Evolutionary conservation across 2,888 invertebrate genomes (phyloP), one percentile per base, ranked within the genome.

Genomic region (Caenorhabditis zanzibari): DNA sequence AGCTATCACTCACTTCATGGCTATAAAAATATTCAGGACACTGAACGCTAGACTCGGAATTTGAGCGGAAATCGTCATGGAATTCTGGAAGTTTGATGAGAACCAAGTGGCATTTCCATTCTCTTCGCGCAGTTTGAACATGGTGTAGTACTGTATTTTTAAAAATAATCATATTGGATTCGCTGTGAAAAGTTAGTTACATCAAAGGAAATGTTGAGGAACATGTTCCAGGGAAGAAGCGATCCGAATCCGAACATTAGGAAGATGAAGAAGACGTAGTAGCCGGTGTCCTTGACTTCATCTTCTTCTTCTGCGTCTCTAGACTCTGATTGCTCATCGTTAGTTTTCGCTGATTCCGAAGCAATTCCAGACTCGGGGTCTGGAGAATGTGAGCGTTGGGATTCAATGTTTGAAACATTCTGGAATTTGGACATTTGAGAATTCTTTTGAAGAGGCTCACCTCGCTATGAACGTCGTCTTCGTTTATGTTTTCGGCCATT

Each of bases 211-310:
- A 92, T 90, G 84, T 96, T 99, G 92, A 99, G 97, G 93, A 99
- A 98, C 97, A 98, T 98, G 93, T 99, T 99, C 98, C 98, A 99
- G 14, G 98, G 96, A 94, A 97, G 96, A 83, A 96, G 94, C 0
- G 96, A 95, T 47, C 98, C 98, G 86, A 99, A 94, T 9, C 98
- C 99, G 93, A 98, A 97, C 69, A 98, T 94, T 87, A 98, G 88
- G 92, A 98, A 95, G 80, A 96, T 96, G 72, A 96, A 93, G 93
- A 86, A 87, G 72, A 86, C 86, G 61, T 77, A 52, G 76, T 86
- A 38, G 6, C 41, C 41, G 12, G 26, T 24, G 32, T 80, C 80
- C 44, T 63, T 59, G 0, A 73, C 24, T 1, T 35, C 61, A 19
- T 54, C 63, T 54, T 26, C 35, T 12, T 58, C 38, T 38, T 2